A percentile compares a stretch with the other conserved stretches of the same genome.
Conservation (phyloP, 2,113 vertebrate genomes). For the Hippocampus mohnikei region DNA sequence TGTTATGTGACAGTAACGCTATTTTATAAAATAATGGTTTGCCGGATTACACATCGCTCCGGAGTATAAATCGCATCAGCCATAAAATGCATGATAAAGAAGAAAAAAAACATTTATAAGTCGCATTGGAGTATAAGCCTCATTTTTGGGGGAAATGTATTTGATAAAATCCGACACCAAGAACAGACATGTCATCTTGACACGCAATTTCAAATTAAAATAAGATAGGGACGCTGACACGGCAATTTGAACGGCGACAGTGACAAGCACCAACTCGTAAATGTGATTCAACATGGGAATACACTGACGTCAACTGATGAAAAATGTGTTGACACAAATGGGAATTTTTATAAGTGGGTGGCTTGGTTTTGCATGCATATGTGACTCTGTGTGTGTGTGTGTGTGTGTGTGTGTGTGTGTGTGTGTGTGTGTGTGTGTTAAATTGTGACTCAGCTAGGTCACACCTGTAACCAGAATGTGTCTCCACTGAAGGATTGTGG, state of each 20-base stretch:
- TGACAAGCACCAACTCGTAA: neutral
- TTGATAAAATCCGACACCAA: no score
- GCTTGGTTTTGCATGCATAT: neutral
- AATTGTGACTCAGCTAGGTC: slow-evolving; percentile 11
- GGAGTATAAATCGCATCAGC: no score
- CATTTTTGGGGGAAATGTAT: no score
- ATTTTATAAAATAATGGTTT: no score
- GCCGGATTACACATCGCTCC: no score
- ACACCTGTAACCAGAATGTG: slow-evolving; percentile 30
- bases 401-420: slow-evolving; percentile 17
- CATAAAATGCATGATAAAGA: no score
- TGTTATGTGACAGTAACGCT: no score
- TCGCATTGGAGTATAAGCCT: no score
- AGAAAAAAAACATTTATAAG: no score
- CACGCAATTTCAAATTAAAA: no score
- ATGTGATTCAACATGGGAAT: slow-evolving; percentile 1
- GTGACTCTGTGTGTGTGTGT: slow-evolving; percentile 12
- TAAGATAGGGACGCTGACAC: neutral
- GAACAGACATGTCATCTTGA: no score
- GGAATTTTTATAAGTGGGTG: slow-evolving; percentile 6
- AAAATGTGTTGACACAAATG: slow-evolving; percentile 8
- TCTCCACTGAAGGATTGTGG: neutral
- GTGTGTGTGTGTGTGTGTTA: no score
- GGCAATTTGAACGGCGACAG: neutral
- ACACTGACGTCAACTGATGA: neutral